Evolutionary conservation across 2,888 invertebrate genomes (phyloP).

Genomic region (Heliconius charithonia): DNA sequence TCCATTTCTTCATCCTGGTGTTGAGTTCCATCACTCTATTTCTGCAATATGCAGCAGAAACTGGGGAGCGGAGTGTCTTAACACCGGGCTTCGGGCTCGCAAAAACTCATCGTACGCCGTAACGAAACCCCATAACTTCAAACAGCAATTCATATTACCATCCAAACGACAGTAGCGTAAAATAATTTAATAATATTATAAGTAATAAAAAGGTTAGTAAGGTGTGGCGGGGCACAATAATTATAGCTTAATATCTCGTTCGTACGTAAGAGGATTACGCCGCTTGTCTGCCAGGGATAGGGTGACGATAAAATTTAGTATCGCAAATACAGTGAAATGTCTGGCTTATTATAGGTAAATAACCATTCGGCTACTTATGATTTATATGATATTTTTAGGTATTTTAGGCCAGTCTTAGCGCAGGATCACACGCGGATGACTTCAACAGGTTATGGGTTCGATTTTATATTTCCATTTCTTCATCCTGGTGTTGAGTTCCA

Average conservation of each 20-base stretch:
- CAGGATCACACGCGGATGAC: no score
- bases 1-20: no score
- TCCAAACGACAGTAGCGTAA: constrained; percentile 21
- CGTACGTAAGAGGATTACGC: constrained; percentile 61
- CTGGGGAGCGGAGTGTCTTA: no score
- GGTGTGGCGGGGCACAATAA: constrained; percentile 56
- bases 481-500: no score
- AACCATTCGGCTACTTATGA: no score
- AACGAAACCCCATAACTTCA: not conserved
- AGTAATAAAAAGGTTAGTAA: constrained; percentile 55
- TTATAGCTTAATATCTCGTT: constrained; percentile 64
- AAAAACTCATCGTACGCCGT: not conserved
- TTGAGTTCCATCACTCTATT: no score
- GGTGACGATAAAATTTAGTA: constrained; percentile 49
- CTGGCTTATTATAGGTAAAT: not conserved
- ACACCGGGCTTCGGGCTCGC: not conserved
- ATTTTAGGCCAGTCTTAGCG: no score
- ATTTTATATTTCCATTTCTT: no score
- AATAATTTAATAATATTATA: constrained; percentile 44
- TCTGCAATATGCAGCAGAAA: no score
- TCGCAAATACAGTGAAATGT: constrained; percentile 13
- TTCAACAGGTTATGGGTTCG: no score
- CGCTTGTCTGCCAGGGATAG: constrained; percentile 53
- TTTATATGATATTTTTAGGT: no score
- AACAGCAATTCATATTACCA: constrained; percentile 13